Percentiles rank a stretch among this genome's conserved stretches.
Evolutionary conservation across 2,888 invertebrate genomes (phyloP).

Genomic region (Oxycera nigricornis): DNA sequence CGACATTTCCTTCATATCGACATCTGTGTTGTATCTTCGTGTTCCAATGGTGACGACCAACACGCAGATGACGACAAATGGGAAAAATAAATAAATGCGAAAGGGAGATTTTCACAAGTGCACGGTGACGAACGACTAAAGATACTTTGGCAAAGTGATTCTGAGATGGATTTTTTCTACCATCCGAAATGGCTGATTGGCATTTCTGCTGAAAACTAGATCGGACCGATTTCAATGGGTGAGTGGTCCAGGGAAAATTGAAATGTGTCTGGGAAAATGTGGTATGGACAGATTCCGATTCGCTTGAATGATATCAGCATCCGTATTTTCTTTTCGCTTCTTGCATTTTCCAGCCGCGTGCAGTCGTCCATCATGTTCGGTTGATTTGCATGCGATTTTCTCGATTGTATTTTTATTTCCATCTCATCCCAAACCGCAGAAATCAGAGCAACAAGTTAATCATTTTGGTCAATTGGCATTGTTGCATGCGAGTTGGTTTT

Average conservation of each 20-base stretch:
- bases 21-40: background rate
- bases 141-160: background rate
- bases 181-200: background rate
- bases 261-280: background rate
- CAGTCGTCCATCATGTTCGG: too few species aligned
- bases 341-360: background rate
- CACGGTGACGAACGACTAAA: background rate
- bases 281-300: slow-evolving; percentile 13
- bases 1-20: background rate
- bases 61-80: background rate
- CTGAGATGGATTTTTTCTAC: background rate
- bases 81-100: background rate
- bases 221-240: too few species aligned
- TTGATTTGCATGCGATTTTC: slow-evolving; percentile 1
- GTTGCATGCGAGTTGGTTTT: background rate
- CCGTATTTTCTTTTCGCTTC: too few species aligned
- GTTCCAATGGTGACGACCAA: background rate
- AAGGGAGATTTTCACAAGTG: too few species aligned
- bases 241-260: background rate
- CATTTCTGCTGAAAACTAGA: background rate
- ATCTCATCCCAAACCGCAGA: background rate
- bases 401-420: background rate
- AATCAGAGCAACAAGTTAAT: slow-evolving; percentile 13
- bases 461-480: background rate
- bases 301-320: slow-evolving; percentile 1